Evolutionary conservation across 1,140 invertebrate genomes (phyloP).

Genomic region (Drosophila bocki): DNA sequence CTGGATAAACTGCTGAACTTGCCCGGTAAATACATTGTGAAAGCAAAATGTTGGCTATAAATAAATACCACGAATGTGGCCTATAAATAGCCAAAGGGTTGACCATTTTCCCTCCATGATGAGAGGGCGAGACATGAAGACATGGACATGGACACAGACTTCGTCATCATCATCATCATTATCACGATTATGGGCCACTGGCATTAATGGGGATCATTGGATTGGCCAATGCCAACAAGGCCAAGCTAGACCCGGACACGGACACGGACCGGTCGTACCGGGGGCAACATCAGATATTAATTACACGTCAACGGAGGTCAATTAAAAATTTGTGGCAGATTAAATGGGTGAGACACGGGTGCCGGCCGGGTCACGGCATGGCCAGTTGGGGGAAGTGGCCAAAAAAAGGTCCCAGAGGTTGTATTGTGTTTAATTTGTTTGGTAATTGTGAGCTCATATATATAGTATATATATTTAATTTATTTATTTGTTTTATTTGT

Average conservation of each 20-base stretch:
- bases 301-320: conserved; percentile 56
- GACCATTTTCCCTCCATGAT: background rate
- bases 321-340: conserved; percentile 55
- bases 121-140: conserved; percentile 13
- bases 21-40: conserved; percentile 16
- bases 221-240: conserved; percentile 16
- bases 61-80: conserved; percentile 44
- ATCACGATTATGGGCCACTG: conserved; percentile 25
- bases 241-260: background rate
- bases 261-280: background rate
- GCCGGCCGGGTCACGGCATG: conserved; percentile 12
- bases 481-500: no score
- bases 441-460: conserved; percentile 9
- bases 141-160: background rate
- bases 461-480: background rate
- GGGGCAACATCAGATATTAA: conserved; percentile 48
- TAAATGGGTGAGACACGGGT: conserved; percentile 50
- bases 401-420: background rate
- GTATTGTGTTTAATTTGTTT: conserved; percentile 24
- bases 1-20: conserved; percentile 1
- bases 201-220: conserved; percentile 41
- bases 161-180: background rate
- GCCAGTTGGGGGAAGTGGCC: no score
- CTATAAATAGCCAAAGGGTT: conserved; percentile 36
- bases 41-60: conserved; percentile 20